Percentiles rank a stretch among this genome's conserved stretches.
phyloP scores from a whole-genome alignment of 1,140 invertebrate genomes.

The Vanessa tameamea region DNA sequence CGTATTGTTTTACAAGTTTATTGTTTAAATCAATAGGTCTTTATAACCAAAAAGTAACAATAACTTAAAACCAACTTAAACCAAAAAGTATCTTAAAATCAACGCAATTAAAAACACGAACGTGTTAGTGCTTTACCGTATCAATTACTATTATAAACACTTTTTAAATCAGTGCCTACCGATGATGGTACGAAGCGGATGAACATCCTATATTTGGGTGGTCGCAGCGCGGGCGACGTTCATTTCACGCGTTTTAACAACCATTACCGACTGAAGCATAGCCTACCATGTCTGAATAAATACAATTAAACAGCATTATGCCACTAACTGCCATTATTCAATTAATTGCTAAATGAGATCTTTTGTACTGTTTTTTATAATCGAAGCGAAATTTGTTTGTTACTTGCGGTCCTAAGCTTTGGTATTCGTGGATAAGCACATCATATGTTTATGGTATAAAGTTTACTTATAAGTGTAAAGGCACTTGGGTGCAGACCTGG shows the following conservation, averaged over 20 bases:
- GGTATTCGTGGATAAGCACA: background rate
- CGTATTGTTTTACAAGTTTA: too few relatives aligned
- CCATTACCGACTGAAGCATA: constrained; percentile 39
- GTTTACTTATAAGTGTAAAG: constrained; percentile 3
- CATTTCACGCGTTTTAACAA: constrained; percentile 68
- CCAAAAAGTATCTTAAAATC: too few relatives aligned
- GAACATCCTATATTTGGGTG: constrained; percentile 64
- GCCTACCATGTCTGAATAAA: constrained; percentile 29
- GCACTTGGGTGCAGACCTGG: constrained; percentile 60
- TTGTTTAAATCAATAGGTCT: too few relatives aligned
- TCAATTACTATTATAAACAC: too few relatives aligned
- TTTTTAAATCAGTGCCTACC: too few relatives aligned
- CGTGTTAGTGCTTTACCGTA: too few relatives aligned
- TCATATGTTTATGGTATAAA: background rate
- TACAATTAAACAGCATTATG: constrained; percentile 26
- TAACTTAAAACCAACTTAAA: too few relatives aligned
- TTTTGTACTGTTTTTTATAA: constrained; percentile 10
- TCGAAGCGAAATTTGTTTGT: background rate
- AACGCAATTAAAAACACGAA: too few relatives aligned
- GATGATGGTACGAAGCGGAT: constrained; percentile 18
- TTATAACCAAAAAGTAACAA: too few relatives aligned
- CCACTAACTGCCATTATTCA: constrained; percentile 19
- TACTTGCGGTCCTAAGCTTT: background rate
- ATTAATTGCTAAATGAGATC: constrained; percentile 30
- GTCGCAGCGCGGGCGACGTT: constrained; percentile 50